Conservation (phyloP, 2,113 vertebrate genomes). For the Lynx canadensis region DNA sequence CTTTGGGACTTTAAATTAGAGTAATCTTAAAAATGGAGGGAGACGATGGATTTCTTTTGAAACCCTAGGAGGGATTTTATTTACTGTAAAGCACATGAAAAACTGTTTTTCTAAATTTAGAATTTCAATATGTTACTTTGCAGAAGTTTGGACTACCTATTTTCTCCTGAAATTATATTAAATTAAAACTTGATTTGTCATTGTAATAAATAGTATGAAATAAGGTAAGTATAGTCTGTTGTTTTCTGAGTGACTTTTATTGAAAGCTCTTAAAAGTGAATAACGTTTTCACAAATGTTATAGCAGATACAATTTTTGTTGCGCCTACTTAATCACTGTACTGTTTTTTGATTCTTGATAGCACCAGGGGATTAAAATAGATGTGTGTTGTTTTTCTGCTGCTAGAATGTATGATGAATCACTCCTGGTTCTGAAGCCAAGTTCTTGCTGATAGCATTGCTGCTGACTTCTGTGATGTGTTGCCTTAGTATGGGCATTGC, state of each 20-base stretch:
- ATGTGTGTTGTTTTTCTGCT: conserved; percentile 80
- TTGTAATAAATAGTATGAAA: background rate
- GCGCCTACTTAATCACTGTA: conserved; percentile 59
- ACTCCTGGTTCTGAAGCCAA: conserved; percentile 83
- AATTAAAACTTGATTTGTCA: conserved; percentile 45
- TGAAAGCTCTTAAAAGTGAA: background rate
- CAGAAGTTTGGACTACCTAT: conserved; percentile 10
- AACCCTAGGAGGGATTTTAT: background rate
- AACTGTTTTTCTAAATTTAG: background rate
- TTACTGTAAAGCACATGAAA: conserved; percentile 1
- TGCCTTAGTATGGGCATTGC: conserved; percentile 87
- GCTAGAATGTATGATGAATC: conserved; percentile 86
- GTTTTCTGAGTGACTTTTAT: background rate
- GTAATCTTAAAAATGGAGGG: background rate
- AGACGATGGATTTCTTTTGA: background rate
- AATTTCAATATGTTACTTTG: conserved; percentile 4
- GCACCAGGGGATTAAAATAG: conserved; percentile 82
- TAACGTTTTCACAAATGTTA: background rate
- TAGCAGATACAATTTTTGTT: background rate
- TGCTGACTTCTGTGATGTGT: conserved; percentile 82
- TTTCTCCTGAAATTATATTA: background rate
- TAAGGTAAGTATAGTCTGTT: conserved; percentile 71
- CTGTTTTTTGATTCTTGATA: conserved; percentile 55
- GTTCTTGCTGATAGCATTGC: conserved; percentile 84
- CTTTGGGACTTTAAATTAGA: background rate